Conservation (phyloP, 2,888 invertebrate species). For the Homarus gammarus region DNA sequence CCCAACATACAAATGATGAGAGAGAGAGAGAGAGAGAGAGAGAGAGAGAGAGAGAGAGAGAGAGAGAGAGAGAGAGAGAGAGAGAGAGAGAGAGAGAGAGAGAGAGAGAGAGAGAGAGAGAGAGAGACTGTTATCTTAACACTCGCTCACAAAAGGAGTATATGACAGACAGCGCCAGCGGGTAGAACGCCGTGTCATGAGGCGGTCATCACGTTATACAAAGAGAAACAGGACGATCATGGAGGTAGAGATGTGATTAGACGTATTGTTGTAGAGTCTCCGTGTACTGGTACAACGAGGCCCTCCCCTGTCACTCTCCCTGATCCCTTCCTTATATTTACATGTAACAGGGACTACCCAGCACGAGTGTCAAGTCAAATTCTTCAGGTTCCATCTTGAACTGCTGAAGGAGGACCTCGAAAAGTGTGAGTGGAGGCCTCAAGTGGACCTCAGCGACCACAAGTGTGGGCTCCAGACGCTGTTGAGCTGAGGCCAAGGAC, state of each 20-base stretch:
- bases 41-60: constrained; percentile 20
- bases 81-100: constrained; percentile 30
- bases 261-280: constrained; percentile 30
- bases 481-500: not conserved
- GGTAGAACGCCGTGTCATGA: not conserved
- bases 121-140: constrained; percentile 18
- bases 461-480: constrained; percentile 39
- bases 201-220: not conserved
- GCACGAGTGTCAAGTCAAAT: constrained; percentile 56
- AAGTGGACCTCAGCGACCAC: constrained; percentile 40
- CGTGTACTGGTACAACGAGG: constrained; percentile 16
- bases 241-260: constrained; percentile 32
- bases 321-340: constrained; percentile 36
- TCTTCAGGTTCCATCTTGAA: constrained; percentile 36
- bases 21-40: not conserved
- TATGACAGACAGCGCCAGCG: not conserved
- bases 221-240: not conserved
- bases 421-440: constrained; percentile 29
- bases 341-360: constrained; percentile 47
- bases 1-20: too few species aligned
- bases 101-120: constrained; percentile 15
- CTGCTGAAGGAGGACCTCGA: constrained; percentile 23
- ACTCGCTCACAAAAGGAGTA: too few species aligned
- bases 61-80: constrained; percentile 38
- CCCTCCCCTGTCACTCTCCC: not conserved